A percentile compares a stretch with the other conserved stretches of the same genome.
Evolutionary conservation across 2,888 invertebrate genomes (phyloP).

Genomic region (Megalurothrips usitatus): DNA sequence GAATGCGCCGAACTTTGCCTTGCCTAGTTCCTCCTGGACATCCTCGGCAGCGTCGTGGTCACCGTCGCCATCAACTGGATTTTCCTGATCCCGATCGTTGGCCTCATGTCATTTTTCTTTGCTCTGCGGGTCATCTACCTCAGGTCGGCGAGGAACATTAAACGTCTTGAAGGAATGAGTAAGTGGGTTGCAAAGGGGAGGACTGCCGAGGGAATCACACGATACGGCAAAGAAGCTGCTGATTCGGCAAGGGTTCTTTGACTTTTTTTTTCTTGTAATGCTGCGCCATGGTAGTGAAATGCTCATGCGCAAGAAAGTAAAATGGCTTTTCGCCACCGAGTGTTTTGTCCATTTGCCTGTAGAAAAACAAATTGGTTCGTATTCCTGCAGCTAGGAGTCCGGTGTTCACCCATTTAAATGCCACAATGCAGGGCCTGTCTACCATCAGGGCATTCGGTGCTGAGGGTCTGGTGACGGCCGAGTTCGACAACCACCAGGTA

Average conservation of each 20-base stretch:
- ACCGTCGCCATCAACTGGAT: slow-evolving; percentile 48
- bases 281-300: too few species aligned
- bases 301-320: too few species aligned
- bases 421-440: slow-evolving; percentile 71
- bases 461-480: slow-evolving; percentile 57
- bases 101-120: slow-evolving; percentile 59
- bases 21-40: too few species aligned
- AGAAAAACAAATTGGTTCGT: too few species aligned
- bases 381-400: slow-evolving; percentile 66
- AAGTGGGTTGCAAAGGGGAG: too few species aligned
- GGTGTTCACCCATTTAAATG: slow-evolving; percentile 75
- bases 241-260: too few species aligned
- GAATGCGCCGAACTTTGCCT: too few species aligned
- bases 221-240: too few species aligned
- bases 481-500: slow-evolving; percentile 53
- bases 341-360: too few species aligned
- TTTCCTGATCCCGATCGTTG: slow-evolving; percentile 50
- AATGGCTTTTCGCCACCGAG: slow-evolving; percentile 33
- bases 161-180: slow-evolving; percentile 63
- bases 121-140: slow-evolving; percentile 62
- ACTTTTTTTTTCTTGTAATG: too few species aligned
- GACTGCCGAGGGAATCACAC: too few species aligned
- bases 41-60: slow-evolving; percentile 43
- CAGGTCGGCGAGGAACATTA: slow-evolving; percentile 65
- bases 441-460: slow-evolving; percentile 75